Evolutionary conservation across 1,140 invertebrate species (phyloP).

Genomic region (Aradophagus sp.): DNA sequence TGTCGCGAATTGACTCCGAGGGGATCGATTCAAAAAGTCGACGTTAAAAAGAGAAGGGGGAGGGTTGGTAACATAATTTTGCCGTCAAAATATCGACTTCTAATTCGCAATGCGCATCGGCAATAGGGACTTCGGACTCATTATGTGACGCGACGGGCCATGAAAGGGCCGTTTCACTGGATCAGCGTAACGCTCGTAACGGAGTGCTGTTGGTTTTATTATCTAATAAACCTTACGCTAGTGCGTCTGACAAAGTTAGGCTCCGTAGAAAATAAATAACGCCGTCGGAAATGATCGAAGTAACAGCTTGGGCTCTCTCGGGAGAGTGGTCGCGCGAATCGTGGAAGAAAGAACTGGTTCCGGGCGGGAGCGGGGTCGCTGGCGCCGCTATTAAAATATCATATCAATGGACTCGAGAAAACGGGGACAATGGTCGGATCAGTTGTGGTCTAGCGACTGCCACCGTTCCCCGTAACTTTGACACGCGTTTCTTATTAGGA

Average conservation of each 20-base stretch:
- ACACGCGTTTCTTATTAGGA: too few relatives aligned
- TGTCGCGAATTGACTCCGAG: not conserved
- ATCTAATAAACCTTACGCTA: constrained; percentile 15
- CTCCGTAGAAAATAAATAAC: constrained; percentile 7
- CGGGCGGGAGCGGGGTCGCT: too few relatives aligned
- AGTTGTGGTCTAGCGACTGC: too few relatives aligned
- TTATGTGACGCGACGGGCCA: constrained; percentile 25
- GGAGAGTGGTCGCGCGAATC: constrained; percentile 21
- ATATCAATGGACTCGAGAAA: too few relatives aligned
- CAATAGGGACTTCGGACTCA: constrained; percentile 5
- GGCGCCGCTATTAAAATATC: too few relatives aligned
- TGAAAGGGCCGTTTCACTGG: constrained; percentile 17
- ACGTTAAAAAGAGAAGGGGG: constrained; percentile 7
- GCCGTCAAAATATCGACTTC: constrained; percentile 22
- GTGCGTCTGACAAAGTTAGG: constrained; percentile 5
- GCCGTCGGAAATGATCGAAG: not conserved
- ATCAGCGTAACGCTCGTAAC: constrained; percentile 26
- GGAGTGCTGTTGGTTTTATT: constrained; percentile 25
- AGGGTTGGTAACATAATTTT: constrained; percentile 18
- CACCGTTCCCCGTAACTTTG: too few relatives aligned
- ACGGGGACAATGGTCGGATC: too few relatives aligned
- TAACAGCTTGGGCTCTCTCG: constrained; percentile 32
- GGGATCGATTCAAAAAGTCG: constrained; percentile 39
- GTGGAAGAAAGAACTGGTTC: too few relatives aligned
- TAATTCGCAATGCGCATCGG: constrained; percentile 12